Percentiles rank a stretch among this genome's conserved stretches.
These are phyloP conservation scores for Paracanthobrama guichenoti DNA, from an alignment of 2,113 vertebrate species.

Conservation along the genomic window DNA sequence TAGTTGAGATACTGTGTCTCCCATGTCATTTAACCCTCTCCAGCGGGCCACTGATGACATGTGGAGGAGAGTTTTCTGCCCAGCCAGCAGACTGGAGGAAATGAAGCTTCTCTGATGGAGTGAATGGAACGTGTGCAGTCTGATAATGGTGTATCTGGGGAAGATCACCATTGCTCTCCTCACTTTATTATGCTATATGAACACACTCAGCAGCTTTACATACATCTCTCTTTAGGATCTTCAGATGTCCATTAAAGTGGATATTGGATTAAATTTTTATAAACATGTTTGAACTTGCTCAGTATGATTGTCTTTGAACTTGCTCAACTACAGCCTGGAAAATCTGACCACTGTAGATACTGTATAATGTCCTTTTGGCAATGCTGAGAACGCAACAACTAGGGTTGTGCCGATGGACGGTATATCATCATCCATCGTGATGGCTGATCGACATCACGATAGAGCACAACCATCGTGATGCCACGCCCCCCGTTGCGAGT, in stretches of 20 bases:
- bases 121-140: conserved; percentile 33
- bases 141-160: conserved; percentile 31
- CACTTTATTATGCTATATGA: conserved; percentile 26
- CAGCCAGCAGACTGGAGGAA: conserved; percentile 54
- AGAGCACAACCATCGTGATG: too few relatives aligned
- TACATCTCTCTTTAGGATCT: background rate
- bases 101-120: conserved; percentile 56
- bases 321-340: too few relatives aligned
- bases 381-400: background rate
- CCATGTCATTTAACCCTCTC: conserved; percentile 29
- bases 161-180: conserved; percentile 5
- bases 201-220: background rate
- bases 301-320: background rate
- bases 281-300: background rate
- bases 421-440: too few relatives aligned
- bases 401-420: too few relatives aligned
- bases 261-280: too few relatives aligned
- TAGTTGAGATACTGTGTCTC: background rate
- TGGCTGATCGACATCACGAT: too few relatives aligned
- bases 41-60: conserved; percentile 51
- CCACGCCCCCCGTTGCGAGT: too few relatives aligned
- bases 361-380: background rate
- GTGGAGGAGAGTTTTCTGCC: conserved; percentile 50
- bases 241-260: background rate
- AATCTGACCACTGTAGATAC: background rate